phyloP scores from a whole-genome alignment of 2,888 invertebrate genomes.

The Scaeva pyrastri region DNA sequence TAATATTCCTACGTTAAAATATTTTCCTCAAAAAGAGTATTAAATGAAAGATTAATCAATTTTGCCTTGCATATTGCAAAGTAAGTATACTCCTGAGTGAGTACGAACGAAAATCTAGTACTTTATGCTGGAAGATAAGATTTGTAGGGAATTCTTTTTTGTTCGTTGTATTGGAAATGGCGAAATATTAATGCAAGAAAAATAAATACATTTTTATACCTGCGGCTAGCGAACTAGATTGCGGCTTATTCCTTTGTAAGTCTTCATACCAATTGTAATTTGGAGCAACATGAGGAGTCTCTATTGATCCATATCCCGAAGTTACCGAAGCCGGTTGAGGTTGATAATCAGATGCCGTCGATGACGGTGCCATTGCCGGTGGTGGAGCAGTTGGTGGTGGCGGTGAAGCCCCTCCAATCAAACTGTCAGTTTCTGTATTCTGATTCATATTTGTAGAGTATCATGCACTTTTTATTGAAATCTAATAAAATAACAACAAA shows the following conservation, averaged over 20 bases:
- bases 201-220: too few relatives aligned
- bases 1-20: too few relatives aligned
- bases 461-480: not conserved
- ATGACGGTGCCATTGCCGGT: not conserved
- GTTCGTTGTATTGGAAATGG: too few relatives aligned
- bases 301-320: conserved; percentile 20
- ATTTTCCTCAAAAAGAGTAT: too few relatives aligned
- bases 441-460: not conserved
- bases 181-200: too few relatives aligned
- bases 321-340: not conserved
- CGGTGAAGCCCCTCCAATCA: not conserved
- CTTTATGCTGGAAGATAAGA: too few relatives aligned
- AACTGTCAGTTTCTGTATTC: not conserved
- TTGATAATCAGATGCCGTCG: not conserved
- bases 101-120: too few relatives aligned
- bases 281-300: not conserved
- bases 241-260: not conserved
- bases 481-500: not conserved
- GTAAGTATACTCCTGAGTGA: too few relatives aligned
- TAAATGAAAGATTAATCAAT: too few relatives aligned
- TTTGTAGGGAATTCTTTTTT: too few relatives aligned
- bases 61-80: too few relatives aligned
- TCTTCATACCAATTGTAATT: conserved; percentile 6
- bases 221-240: not conserved
- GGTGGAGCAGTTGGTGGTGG: not conserved